Base-by-base conservation (phyloP, 2,888 invertebrate species). In the Eupithecia insigniata region DNA sequence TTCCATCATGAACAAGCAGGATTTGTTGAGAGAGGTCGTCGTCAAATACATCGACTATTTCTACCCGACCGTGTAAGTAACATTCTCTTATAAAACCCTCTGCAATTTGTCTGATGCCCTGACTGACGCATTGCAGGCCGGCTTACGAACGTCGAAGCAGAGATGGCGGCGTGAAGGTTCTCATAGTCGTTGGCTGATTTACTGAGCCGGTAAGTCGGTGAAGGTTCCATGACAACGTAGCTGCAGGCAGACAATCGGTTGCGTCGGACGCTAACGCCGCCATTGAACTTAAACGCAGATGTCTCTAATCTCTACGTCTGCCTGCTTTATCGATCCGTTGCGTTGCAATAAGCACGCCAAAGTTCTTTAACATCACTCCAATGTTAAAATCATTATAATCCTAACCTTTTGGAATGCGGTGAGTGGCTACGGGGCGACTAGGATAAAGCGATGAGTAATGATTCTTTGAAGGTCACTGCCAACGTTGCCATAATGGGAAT, bases 41-140 rank as follows among this genome's bases (percentile, higher is more conserved):
- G 95, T 95, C 91, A 96, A 96, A 89, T 96, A 96, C 91, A 95
- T 96, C 84, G 96, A 96, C 93, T 96, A 96, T 90, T 96, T 96
- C 92, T 95, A 96, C 86, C 96, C 96, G 83, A 95, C 96, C 83
- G 95, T 96, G 96, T 96, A 89, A 96, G 96, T 96, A 92, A 84
- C 81, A 80, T 86, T 87, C 82, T 79, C 67, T 69, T 62, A 65
- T 61, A 69, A 71, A n/a, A 60, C 51, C 61, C 73, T 67, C 67
- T 76, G 78, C 80, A 78, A 74, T 75, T 76, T 82, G 73, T 79
- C 76, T 71, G 72, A 76, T 79, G 79, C 74, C 51, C 79, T 86
- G 88, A 78, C 79, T 86, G 88, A 78, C 90, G 90, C 91, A 90
- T 85, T 92, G 91, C 91, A 85, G 91, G 76, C 83, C 77, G 76